phyloP scores from a whole-genome alignment of 2,888 invertebrate species.

The Melanargia galathea region DNA sequence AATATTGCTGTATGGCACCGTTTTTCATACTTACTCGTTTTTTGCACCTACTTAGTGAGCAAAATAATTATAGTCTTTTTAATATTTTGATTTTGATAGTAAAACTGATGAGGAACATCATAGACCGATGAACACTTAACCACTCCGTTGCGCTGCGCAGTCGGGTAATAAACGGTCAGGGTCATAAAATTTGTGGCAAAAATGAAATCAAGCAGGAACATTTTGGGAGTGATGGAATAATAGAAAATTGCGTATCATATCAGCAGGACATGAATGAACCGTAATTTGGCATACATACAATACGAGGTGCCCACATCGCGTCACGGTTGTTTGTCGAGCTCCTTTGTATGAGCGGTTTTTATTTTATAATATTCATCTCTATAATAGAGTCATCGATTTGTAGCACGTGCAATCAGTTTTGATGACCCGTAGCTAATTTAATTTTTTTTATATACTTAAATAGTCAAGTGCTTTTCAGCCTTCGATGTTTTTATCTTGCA shows the following conservation, averaged over 20 bases:
- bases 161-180: neutral
- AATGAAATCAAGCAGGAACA: neutral
- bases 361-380: constrained; percentile 25
- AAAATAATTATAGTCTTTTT: too few relatives aligned
- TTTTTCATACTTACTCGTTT: too few relatives aligned
- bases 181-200: neutral
- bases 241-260: constrained; percentile 26
- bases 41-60: too few relatives aligned
- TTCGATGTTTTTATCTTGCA: neutral
- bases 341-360: constrained; percentile 21
- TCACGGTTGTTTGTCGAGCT: constrained; percentile 32
- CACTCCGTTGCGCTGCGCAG: too few relatives aligned
- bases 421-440: constrained; percentile 5
- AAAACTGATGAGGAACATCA: too few relatives aligned
- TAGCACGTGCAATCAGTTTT: constrained; percentile 24
- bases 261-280: constrained; percentile 43
- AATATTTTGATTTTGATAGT: too few relatives aligned
- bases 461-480: constrained; percentile 15
- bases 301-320: constrained; percentile 43
- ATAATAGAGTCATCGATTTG: constrained; percentile 27
- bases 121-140: too few relatives aligned
- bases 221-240: constrained; percentile 4
- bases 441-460: constrained; percentile 2
- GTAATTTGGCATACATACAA: constrained; percentile 68
- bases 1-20: too few relatives aligned